phyloP scores from a whole-genome alignment of 2,113 vertebrate genomes.

The Ovis canadensis region DNA sequence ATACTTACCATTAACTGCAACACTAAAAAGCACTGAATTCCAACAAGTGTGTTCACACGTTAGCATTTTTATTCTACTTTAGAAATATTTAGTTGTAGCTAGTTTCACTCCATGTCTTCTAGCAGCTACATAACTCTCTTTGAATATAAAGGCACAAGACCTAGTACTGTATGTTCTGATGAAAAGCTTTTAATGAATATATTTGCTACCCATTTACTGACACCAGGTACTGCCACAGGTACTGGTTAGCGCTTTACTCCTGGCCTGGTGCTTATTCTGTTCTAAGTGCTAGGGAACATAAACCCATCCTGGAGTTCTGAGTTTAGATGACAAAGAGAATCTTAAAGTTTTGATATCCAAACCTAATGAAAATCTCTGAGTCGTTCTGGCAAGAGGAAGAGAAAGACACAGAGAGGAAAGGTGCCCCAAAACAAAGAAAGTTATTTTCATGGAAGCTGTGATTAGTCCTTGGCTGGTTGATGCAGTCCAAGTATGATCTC shows the following conservation, averaged over 20 bases:
- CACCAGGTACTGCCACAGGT: not conserved
- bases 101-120: not conserved
- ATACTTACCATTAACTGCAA: not conserved
- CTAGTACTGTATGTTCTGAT: not conserved
- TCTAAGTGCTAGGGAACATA: not conserved
- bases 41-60: not conserved
- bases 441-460: not conserved
- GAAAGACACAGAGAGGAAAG: not conserved
- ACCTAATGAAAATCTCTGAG: not conserved
- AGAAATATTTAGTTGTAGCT: not conserved
- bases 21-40: not conserved
- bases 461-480: not conserved
- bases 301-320: not conserved
- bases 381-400: not conserved
- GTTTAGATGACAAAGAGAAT: constrained; percentile 17
- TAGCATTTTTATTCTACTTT: constrained; percentile 24
- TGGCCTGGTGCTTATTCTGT: not conserved
- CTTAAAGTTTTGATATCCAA: not conserved
- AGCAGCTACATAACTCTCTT: not conserved
- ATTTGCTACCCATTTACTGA: not conserved
- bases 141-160: not conserved
- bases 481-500: not conserved
- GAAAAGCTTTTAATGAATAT: not conserved
- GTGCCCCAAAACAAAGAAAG: not conserved
- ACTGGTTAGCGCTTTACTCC: not conserved